Conservation (phyloP, 2,113 vertebrate species). For the Rhinopomastus cyanomelas region DNA sequence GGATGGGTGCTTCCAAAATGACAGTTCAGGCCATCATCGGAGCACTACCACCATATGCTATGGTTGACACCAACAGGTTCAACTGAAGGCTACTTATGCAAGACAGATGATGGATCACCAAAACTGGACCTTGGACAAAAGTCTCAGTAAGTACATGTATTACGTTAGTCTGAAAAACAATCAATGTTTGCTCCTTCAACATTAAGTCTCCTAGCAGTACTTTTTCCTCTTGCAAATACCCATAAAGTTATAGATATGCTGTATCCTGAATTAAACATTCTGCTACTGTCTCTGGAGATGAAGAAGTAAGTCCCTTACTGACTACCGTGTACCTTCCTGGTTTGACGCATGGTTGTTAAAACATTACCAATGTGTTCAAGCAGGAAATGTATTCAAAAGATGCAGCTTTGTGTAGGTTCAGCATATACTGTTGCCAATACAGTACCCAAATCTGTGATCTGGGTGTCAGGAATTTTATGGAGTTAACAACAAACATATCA, state of each 20-base stretch:
- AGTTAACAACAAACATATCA: neutral
- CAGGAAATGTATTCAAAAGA: neutral
- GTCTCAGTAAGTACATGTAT: neutral
- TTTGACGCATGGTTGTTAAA: neutral
- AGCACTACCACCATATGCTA: neutral
- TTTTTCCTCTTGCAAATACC: neutral
- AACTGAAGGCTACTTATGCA: neutral
- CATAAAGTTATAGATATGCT: neutral
- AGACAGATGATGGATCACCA: neutral
- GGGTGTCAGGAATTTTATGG: neutral
- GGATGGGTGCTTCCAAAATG: accelerated
- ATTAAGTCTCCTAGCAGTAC: neutral
- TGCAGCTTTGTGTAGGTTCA: neutral
- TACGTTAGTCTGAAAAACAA: neutral
- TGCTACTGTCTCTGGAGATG: neutral
- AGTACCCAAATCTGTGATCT: neutral
- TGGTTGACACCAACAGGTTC: neutral
- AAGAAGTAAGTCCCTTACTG: neutral
- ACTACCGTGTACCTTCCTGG: neutral
- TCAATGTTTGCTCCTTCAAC: accelerated
- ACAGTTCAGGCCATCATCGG: neutral
- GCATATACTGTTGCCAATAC: no score
- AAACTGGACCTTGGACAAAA: neutral
- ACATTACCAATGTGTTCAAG: neutral
- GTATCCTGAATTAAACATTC: neutral